Evolutionary conservation across 2,113 vertebrate species (phyloP), one percentile per base, ranked within the genome.

Genomic region (Erythrolamprus reginae): DNA sequence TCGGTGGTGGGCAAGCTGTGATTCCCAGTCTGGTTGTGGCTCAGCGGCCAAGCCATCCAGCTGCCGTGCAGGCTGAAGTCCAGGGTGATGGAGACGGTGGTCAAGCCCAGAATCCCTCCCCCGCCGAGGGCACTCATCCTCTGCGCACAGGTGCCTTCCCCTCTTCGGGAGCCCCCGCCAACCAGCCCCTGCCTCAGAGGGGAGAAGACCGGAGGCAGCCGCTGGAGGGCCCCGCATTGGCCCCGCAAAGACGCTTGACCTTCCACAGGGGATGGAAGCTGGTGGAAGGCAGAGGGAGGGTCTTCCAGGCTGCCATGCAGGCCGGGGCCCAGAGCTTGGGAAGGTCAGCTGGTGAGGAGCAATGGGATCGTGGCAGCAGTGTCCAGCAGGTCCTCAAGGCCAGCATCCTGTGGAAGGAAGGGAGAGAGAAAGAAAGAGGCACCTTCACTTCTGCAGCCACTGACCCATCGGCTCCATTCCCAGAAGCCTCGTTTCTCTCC

Each of bases 31-130:
- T 95, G 91, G 91, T 96, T 97, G 95, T 90, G 97, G 96, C 96
- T 98, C 88, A 97, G 51, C 55, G 90, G 97, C 97, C 97, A 98
- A 93, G 97, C 96, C 96, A 98, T 97, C 93, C 96, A 97, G 94
- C 96, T 95, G 94, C 95, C 92, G 90, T 94, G 96, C 90, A 95
- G 93, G 24, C 95, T 92, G 50, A 97, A 96, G 94, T 98, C 98
- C 91, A 98, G 93, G 0, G 98, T 97, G 10, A 96, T 94, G 5
- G 96, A 97, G 84, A 97, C 96, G 10, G 97, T 97, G 0, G 98
- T 97, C 85, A 98, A 95, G 91, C 98, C 96, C 13, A 97, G 96
- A 26, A 97, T 96, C 52, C 97, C 97, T 94, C 97, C 94, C 92
- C 97, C 96, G 7, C 96, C 96, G 82, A 97, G 94, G 93, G 95